These are phyloP conservation scores for Venustoraphidia nigricollis DNA, from an alignment of 2,888 invertebrate genomes.

Conservation along the genomic window DNA sequence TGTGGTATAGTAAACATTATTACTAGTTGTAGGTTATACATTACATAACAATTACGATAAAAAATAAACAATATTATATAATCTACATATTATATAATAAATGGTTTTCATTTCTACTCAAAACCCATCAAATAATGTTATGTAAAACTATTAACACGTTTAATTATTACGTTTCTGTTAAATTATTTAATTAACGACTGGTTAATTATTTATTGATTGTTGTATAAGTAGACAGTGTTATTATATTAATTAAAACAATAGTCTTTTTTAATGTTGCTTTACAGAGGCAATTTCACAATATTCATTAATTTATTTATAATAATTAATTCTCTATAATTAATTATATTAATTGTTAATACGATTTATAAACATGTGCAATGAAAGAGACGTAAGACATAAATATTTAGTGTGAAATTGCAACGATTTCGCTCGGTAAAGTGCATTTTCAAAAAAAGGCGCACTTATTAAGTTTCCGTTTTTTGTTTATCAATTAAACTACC, in stretches of 20 bases:
- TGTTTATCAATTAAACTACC: too few species aligned
- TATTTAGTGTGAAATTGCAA: too few species aligned
- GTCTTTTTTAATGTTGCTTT: too few species aligned
- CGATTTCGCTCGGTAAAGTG: too few species aligned
- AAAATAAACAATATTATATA: conserved; percentile 3
- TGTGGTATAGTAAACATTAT: conserved; percentile 29
- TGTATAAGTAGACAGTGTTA: conserved; percentile 2
- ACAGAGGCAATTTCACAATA: too few species aligned
- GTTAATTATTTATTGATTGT: conserved; percentile 3
- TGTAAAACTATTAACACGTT: background rate
- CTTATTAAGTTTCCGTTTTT: too few species aligned
- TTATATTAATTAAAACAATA: background rate
- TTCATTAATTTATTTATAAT: too few species aligned
- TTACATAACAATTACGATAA: background rate
- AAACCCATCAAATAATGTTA: conserved; percentile 6
- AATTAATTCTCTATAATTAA: too few species aligned
- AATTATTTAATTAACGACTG: conserved; percentile 2
- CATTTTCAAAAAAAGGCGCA: too few species aligned
- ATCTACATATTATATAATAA: conserved; percentile 3
- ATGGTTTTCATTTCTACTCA: conserved; percentile 8
- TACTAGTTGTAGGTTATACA: conserved; percentile 6
- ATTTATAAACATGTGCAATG: too few species aligned
- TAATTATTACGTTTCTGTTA: conserved; percentile 4
- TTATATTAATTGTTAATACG: too few species aligned
- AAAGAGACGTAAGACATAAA: too few species aligned